Conservation (phyloP, 2,113 vertebrate species). For the Megaceryle maxima region DNA sequence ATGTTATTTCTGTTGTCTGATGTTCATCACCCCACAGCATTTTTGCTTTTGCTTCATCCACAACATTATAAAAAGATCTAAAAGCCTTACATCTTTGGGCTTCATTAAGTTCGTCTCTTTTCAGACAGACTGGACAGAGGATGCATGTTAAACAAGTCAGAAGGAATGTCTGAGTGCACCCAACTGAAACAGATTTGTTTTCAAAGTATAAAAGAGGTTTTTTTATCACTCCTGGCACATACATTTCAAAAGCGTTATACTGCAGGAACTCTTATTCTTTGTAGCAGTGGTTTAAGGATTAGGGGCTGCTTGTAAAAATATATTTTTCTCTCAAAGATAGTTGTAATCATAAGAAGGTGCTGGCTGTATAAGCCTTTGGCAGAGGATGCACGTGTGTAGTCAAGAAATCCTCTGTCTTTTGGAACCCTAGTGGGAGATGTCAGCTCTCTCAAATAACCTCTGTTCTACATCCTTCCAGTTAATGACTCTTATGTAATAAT, state of each 20-base stretch:
- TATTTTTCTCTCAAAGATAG: background rate
- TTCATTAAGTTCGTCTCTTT: background rate
- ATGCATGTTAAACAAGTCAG: slow-evolving; percentile 13
- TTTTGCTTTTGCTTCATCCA: background rate
- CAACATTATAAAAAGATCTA: background rate
- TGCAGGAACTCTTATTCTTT: background rate
- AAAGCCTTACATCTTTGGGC: background rate
- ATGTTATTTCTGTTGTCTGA: background rate
- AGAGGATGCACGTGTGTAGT: background rate
- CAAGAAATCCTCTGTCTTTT: background rate
- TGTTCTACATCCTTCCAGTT: background rate
- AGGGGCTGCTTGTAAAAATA: background rate
- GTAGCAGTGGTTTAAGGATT: background rate
- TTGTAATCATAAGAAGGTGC: background rate
- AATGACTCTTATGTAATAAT: background rate
- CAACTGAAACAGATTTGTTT: slow-evolving; percentile 23
- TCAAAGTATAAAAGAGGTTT: background rate
- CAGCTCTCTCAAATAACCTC: background rate
- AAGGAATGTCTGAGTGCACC: background rate
- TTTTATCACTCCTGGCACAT: background rate
- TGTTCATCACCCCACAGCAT: background rate
- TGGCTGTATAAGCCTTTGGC: background rate
- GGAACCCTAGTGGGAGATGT: background rate
- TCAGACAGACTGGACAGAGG: background rate
- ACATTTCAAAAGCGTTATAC: background rate